Conservation (phyloP, 2,113 vertebrate species). For the Balaeniceps rex region DNA sequence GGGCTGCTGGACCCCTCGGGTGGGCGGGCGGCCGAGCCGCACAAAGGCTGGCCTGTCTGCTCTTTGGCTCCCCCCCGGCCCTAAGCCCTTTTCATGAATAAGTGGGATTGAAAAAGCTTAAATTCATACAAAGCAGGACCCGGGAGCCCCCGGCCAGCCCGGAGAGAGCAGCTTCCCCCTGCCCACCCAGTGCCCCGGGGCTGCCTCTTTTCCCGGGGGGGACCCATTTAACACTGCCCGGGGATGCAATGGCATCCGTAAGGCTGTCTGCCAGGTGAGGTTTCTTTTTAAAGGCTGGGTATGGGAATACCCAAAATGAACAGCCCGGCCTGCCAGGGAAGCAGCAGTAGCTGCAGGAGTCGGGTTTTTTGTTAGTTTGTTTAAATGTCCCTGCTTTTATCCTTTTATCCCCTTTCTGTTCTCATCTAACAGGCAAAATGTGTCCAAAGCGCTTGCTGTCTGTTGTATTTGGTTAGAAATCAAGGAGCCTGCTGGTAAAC, state of each 20-base stretch:
- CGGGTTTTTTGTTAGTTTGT: not conserved
- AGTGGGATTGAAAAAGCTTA: constrained; percentile 45
- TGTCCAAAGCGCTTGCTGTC: not conserved
- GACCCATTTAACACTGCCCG: fast-evolving
- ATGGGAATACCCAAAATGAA: not conserved
- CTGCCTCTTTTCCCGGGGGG: not conserved
- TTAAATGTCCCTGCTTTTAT: not conserved
- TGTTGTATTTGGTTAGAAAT: not conserved
- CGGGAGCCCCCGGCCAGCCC: not conserved
- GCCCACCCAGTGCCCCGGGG: not conserved
- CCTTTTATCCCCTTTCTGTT: not conserved
- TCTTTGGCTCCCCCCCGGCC: not conserved
- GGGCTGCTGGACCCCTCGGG: not conserved
- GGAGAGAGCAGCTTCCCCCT: not conserved
- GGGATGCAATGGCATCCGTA: not conserved
- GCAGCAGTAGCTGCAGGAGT: not conserved
- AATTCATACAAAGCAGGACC: not conserved
- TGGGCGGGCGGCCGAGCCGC: not conserved
- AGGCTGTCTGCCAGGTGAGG: not conserved
- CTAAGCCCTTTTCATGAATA: not conserved
- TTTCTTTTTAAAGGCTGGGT: not conserved
- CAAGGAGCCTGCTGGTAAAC: not conserved
- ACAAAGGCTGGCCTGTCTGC: constrained; percentile 33
- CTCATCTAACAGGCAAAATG: not conserved
- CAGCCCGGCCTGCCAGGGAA: not conserved